These are phyloP conservation scores for Diorhabda carinulata DNA, from an alignment of 1,140 invertebrate species.

Conservation along the genomic window DNA sequence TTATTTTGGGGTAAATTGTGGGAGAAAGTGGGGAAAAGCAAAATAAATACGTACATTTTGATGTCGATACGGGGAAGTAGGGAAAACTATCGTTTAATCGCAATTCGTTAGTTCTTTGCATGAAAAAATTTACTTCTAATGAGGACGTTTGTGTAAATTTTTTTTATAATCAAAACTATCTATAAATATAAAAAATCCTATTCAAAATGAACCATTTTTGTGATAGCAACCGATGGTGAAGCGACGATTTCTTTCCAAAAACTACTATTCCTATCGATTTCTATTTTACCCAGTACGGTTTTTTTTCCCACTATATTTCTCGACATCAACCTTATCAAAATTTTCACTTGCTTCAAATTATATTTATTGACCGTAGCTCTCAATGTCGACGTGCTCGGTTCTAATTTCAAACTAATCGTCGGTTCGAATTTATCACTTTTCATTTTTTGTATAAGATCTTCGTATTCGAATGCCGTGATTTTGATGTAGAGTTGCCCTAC, in stretches of 20 bases:
- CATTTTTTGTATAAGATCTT: constrained; percentile 68
- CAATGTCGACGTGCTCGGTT: constrained; percentile 43
- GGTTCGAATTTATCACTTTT: constrained; percentile 69
- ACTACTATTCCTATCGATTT: constrained; percentile 44
- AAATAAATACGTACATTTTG: no score
- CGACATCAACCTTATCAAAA: constrained; percentile 40
- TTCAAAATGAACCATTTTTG: constrained; percentile 37
- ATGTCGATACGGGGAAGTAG: no score
- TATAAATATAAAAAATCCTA: constrained; percentile 7
- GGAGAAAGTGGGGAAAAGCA: no score
- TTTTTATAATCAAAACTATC: no score
- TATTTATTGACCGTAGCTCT: constrained; percentile 54
- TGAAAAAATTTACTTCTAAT: no score
- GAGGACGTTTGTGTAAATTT: no score
- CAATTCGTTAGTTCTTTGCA: no score
- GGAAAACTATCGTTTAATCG: no score
- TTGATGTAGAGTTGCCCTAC: constrained; percentile 67
- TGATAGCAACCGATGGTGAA: constrained; percentile 33
- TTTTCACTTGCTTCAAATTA: constrained; percentile 47
- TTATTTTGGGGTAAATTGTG: no score
- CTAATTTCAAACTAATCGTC: constrained; percentile 57
- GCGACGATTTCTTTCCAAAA: constrained; percentile 42
- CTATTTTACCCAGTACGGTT: constrained; percentile 52
- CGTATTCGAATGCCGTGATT: constrained; percentile 66
- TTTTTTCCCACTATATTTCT: constrained; percentile 54